These are phyloP conservation scores for Marcusenius ussheri DNA, from an alignment of 2,113 vertebrate species.

Conservation along the genomic window DNA sequence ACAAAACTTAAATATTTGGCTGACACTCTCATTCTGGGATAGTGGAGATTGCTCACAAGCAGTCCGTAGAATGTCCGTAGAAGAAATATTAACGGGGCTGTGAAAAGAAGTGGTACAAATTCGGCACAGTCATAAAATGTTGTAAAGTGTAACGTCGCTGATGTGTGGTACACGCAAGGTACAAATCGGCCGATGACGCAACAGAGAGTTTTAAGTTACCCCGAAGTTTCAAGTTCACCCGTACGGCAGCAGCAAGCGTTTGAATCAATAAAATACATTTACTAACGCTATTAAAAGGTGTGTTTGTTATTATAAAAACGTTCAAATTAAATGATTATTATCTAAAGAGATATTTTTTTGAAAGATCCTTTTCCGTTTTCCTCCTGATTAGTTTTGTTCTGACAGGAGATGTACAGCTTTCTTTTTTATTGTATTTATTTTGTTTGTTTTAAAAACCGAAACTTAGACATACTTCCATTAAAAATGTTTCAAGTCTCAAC, in stretches of 20 bases:
- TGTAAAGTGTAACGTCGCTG: neutral
- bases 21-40: neutral
- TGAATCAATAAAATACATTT: neutral
- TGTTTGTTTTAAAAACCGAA: neutral
- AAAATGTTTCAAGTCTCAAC: neutral
- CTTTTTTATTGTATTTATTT: neutral
- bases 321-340: neutral
- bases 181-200: neutral
- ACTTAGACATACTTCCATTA: neutral
- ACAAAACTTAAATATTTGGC: neutral
- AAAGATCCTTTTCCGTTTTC: neutral
- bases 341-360: neutral
- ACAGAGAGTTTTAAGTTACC: neutral
- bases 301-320: neutral
- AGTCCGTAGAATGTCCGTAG: neutral
- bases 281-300: neutral
- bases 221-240: neutral
- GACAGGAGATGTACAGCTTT: neutral
- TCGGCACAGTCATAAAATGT: neutral
- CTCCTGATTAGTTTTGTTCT: neutral
- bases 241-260: neutral
- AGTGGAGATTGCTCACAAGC: neutral
- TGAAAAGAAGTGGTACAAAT: neutral
- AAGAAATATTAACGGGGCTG: neutral
- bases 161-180: neutral